Evolutionary conservation across 2,113 vertebrate genomes (phyloP).

Genomic region (Chrysemys picta): DNA sequence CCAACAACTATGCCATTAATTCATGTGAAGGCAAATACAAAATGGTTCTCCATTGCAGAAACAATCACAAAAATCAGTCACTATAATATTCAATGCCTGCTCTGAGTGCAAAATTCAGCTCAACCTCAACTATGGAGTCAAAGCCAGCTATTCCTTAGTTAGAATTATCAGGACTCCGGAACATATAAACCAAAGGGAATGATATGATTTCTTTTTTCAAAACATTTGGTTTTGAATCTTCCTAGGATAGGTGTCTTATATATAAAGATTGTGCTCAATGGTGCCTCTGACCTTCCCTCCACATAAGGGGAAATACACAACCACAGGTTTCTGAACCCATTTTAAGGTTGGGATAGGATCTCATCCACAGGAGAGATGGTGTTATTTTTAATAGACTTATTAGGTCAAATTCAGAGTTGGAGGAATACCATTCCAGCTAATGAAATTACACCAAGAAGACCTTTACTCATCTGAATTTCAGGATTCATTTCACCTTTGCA

Average conservation of each 20-base stretch:
- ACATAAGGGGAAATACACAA: not conserved
- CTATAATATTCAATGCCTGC: not conserved
- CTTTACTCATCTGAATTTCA: not conserved
- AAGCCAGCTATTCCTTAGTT: not conserved
- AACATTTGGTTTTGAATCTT: not conserved
- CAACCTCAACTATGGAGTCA: not conserved
- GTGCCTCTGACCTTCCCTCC: not conserved
- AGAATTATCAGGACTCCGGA: not conserved
- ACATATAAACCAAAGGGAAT: not conserved
- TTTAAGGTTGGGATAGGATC: not conserved
- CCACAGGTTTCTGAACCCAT: not conserved
- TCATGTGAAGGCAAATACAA: not conserved
- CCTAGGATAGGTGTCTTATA: not conserved
- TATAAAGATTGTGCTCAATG: not conserved
- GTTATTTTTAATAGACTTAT: not conserved
- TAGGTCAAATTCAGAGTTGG: not conserved
- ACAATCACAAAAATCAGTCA: slow-evolving; percentile 42
- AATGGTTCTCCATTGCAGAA: not conserved
- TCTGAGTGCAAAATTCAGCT: not conserved
- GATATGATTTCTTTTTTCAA: not conserved
- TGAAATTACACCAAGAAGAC: not conserved
- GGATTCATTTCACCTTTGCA: not conserved
- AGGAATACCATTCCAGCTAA: not conserved
- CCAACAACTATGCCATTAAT: slow-evolving; percentile 1
- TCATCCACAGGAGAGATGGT: not conserved